phyloP scores from a whole-genome alignment of 2,797 vertebrate genomes.

The Clarias fuscus region DNA sequence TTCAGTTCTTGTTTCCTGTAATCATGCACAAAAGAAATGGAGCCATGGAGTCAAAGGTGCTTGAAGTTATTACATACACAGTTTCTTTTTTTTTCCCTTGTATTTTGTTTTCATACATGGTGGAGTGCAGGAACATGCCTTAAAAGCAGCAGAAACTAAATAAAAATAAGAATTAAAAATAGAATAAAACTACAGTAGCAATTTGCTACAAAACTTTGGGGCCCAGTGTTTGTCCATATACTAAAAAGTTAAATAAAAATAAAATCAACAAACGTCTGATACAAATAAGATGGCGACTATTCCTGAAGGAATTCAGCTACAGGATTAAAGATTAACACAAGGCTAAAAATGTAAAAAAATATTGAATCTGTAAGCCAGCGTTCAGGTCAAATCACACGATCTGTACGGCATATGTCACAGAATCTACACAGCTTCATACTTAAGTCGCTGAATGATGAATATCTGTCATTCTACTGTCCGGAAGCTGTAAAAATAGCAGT shows the following conservation, averaged over 20 bases:
- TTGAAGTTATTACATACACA: conserved; percentile 10
- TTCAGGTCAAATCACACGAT: conserved; percentile 54
- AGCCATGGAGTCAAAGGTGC: conserved; percentile 30
- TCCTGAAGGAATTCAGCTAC: conserved; percentile 73
- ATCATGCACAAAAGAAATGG: conserved; percentile 21
- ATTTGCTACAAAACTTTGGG: conserved; percentile 72
- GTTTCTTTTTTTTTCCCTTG: conserved; percentile 9
- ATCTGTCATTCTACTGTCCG: not conserved
- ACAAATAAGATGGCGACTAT: conserved; percentile 76
- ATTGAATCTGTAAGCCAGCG: conserved; percentile 49
- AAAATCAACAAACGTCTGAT: conserved; percentile 55
- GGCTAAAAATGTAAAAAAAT: conserved; percentile 66
- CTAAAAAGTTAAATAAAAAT: conserved; percentile 60
- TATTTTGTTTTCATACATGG: conserved; percentile 10
- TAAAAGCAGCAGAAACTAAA: conserved; percentile 43
- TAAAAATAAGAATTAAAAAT: conserved; percentile 24
- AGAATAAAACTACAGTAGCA: conserved; percentile 63
- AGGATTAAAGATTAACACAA: conserved; percentile 67
- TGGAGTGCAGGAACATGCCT: conserved; percentile 52
- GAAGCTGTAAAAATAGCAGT: not conserved
- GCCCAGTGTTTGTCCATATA: conserved; percentile 57
- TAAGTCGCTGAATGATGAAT: not conserved
- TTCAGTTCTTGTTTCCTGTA: conserved; percentile 21
- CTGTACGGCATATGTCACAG: conserved; percentile 6
- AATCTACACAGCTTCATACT: not conserved